Percentiles rank a stretch among this genome's conserved stretches.
Conservation (phyloP, 1,140 invertebrate genomes). For the Bombus waltoni region DNA sequence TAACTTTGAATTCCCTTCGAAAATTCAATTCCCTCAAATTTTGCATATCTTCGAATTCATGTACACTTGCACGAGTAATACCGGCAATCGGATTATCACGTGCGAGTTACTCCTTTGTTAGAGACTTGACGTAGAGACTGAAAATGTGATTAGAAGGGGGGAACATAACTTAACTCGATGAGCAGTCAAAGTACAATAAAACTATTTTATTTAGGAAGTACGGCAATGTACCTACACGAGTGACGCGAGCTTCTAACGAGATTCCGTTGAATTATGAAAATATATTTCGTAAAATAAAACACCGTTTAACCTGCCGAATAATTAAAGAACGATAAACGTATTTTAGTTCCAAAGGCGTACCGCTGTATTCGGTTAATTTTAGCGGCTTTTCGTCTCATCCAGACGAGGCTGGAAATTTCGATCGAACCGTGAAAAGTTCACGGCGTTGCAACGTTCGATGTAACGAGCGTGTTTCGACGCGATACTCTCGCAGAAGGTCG, state of each 20-base stretch:
- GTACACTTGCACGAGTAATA: not conserved
- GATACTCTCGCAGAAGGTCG: not conserved
- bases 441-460: not conserved
- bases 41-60: not conserved
- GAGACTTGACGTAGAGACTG: not conserved
- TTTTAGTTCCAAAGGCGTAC: too few species aligned
- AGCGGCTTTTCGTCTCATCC: not conserved
- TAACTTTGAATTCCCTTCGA: too few species aligned
- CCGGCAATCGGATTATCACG: not conserved
- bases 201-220: not conserved
- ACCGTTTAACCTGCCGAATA: not conserved
- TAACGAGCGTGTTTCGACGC: not conserved
- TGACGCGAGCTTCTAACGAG: not conserved
- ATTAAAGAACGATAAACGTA: not conserved
- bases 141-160: not conserved
- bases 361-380: not conserved
- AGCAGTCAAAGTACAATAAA: not conserved
- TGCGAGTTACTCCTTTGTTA: conserved; percentile 1
- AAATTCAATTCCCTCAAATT: not conserved
- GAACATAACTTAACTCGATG: not conserved
- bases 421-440: too few species aligned
- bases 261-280: not conserved
- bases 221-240: not conserved
- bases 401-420: too few species aligned
- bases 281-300: not conserved